These are phyloP conservation scores for Diabrotica balteata DNA, from an alignment of 2,888 invertebrate species.

Conservation along the genomic window DNA sequence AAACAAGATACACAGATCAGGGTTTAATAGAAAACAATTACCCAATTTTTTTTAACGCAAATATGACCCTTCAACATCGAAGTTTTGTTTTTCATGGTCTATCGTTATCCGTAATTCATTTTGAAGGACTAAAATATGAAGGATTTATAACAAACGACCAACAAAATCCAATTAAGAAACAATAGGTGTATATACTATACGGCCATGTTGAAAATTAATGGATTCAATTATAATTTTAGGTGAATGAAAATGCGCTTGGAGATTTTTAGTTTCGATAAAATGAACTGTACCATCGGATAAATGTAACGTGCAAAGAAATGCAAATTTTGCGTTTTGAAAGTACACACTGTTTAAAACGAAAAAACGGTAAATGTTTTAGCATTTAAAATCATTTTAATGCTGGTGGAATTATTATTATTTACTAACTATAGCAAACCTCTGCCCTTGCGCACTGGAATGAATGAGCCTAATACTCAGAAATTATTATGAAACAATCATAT, in stretches of 20 bases:
- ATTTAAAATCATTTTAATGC: too few relatives aligned
- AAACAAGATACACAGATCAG: too few relatives aligned
- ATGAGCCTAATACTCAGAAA: too few relatives aligned
- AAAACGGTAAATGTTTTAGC: too few relatives aligned
- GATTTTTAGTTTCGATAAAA: slow-evolving; percentile 23
- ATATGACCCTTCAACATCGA: not conserved
- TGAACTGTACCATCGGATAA: not conserved
- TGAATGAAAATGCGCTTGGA: slow-evolving; percentile 13
- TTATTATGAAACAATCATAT: too few relatives aligned
- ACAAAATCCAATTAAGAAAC: slow-evolving; percentile 33
- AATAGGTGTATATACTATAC: slow-evolving; percentile 29
- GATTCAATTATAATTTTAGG: slow-evolving; percentile 30
- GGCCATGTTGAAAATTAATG: slow-evolving; percentile 31
- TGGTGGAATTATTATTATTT: too few relatives aligned
- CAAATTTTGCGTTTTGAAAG: slow-evolving; percentile 5
- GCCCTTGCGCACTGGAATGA: too few relatives aligned
- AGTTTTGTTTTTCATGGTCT: not conserved
- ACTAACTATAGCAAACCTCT: too few relatives aligned
- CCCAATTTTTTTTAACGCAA: too few relatives aligned
- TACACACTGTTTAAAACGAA: too few relatives aligned
- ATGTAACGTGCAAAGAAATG: not conserved
- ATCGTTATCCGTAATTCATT: not conserved
- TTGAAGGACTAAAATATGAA: slow-evolving; percentile 21
- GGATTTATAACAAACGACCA: slow-evolving; percentile 27
- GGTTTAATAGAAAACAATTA: too few relatives aligned